A percentile compares a stretch with the other conserved stretches of the same genome.
Evolutionary conservation across 2,888 invertebrate species (phyloP).

Genomic region (Escarpia spicata): DNA sequence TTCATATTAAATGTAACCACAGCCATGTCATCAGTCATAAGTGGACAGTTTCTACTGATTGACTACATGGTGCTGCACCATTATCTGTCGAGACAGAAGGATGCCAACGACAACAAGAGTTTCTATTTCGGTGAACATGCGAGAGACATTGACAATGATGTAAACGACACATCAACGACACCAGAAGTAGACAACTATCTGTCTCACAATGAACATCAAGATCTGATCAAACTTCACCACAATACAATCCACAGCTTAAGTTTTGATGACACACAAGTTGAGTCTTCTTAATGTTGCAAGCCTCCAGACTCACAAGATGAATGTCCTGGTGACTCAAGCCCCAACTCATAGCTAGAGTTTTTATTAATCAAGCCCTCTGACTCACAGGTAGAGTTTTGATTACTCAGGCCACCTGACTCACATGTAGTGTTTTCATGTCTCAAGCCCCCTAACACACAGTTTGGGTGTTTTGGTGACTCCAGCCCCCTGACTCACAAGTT

Average conservation of each 20-base stretch:
- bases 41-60: too few relatives aligned
- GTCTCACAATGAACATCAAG: background rate
- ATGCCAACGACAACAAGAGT: too few relatives aligned
- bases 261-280: too few relatives aligned
- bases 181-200: background rate
- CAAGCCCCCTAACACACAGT: background rate
- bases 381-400: slow-evolving; percentile 43
- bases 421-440: background rate
- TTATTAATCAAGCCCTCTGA: background rate
- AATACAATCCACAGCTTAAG: background rate
- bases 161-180: background rate
- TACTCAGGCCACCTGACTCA: slow-evolving; percentile 40
- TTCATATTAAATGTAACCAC: too few relatives aligned
- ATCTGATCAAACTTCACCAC: background rate
- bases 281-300: too few relatives aligned
- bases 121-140: background rate
- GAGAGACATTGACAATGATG: background rate
- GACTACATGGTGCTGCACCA: too few relatives aligned
- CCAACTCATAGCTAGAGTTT: background rate
- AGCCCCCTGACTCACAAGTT: background rate
- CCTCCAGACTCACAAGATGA: background rate
- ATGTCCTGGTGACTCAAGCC: background rate
- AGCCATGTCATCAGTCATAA: too few relatives aligned
- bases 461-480: background rate
- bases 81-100: too few relatives aligned